phyloP scores from a whole-genome alignment of 2,113 vertebrate genomes.

The Ondatra zibethicus region DNA sequence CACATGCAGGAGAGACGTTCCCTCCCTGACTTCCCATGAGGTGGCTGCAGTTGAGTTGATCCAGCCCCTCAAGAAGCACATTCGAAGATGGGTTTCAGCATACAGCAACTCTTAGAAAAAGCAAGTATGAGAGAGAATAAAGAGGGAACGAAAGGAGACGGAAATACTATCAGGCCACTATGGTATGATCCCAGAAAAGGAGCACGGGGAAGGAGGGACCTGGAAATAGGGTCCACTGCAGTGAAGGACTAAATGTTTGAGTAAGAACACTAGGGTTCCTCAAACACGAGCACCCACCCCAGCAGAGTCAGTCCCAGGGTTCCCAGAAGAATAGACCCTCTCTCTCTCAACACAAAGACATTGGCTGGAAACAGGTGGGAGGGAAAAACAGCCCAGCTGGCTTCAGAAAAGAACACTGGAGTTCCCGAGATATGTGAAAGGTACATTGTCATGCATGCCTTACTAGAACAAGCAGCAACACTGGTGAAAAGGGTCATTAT shows the following conservation, averaged over 20 bases:
- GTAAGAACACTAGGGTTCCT: background rate
- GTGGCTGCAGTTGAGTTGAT: no score
- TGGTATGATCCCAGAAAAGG: background rate
- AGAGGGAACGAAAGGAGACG: background rate
- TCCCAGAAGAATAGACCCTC: background rate
- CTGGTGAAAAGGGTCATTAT: no score
- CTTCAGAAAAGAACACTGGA: background rate
- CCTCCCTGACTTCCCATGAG: background rate
- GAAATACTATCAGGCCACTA: background rate
- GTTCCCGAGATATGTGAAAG: background rate
- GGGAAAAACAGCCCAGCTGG: background rate
- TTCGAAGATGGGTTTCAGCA: background rate
- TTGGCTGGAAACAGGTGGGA: background rate
- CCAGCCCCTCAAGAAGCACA: background rate
- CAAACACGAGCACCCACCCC: background rate
- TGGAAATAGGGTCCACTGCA: background rate
- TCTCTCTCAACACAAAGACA: background rate
- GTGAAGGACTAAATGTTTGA: background rate
- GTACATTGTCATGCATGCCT: background rate
- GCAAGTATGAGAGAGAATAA: background rate
- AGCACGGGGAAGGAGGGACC: background rate
- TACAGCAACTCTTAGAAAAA: background rate
- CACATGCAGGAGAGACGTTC: background rate
- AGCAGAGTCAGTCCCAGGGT: background rate
- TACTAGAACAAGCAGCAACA: background rate